Conservation (phyloP, 2,797 vertebrate genomes). For the Sebastes elongatus region DNA sequence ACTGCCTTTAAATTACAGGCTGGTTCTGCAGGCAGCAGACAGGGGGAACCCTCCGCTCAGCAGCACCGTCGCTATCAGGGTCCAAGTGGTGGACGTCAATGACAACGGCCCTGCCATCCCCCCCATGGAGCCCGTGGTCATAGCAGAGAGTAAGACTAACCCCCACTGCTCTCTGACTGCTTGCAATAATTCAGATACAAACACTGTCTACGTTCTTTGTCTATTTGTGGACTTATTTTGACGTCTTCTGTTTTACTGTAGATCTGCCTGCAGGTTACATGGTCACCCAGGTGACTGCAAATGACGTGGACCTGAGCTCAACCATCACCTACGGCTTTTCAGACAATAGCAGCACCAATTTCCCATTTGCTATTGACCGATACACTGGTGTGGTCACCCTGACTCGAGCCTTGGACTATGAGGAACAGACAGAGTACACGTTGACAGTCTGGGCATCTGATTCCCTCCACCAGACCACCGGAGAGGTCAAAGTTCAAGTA, state of each 20-base stretch:
- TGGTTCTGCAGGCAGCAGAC: constrained; percentile 90
- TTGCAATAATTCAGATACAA: not conserved
- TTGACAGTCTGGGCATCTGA: constrained; percentile 87
- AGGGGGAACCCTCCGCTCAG: constrained; percentile 89
- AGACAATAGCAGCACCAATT: constrained; percentile 71
- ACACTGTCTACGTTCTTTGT: not conserved
- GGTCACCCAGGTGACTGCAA: constrained; percentile 85
- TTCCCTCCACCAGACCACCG: constrained; percentile 84
- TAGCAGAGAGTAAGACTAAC: constrained; percentile 88
- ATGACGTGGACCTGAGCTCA: constrained; percentile 88
- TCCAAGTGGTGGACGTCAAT: constrained; percentile 91
- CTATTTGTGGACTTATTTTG: not conserved
- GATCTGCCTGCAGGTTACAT: constrained; percentile 87
- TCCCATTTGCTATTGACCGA: constrained; percentile 85
- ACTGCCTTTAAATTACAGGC: constrained; percentile 70
- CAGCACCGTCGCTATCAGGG: constrained; percentile 80
- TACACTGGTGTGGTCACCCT: constrained; percentile 85
- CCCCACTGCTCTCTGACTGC: not conserved
- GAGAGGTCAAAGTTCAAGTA: constrained; percentile 82
- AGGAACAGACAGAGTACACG: constrained; percentile 80
- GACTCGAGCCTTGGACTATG: constrained; percentile 86
- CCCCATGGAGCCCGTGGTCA: constrained; percentile 79
- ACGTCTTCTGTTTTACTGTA: constrained; percentile 60
- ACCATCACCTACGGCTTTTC: constrained; percentile 87
- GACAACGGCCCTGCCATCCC: constrained; percentile 90